Conservation (phyloP, 1,140 invertebrate genomes). For the Drosophila micromelanica region DNA sequence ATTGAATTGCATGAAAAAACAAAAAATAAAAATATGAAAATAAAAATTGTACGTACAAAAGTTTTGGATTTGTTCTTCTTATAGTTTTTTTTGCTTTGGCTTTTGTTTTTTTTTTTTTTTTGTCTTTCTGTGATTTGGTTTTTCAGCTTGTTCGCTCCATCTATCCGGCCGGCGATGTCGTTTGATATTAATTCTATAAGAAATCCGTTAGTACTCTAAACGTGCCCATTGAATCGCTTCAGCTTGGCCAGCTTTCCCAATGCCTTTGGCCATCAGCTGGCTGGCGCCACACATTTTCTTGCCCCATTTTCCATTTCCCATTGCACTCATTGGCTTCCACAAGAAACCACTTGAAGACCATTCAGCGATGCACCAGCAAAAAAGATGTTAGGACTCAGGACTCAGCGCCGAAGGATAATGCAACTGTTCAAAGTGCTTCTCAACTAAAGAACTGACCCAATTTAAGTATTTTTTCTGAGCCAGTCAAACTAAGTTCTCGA, state of each 20-base stretch:
- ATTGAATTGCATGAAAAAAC: slow-evolving; percentile 69
- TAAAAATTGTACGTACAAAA: slow-evolving; percentile 8
- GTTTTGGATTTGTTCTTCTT: slow-evolving; percentile 15
- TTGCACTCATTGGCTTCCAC: slow-evolving; percentile 18
- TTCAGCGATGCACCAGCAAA: slow-evolving; percentile 12
- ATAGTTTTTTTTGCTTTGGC: neutral
- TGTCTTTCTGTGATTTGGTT: slow-evolving; percentile 25
- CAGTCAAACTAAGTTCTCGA: too few relatives aligned
- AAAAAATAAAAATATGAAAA: slow-evolving; percentile 18
- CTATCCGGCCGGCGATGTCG: slow-evolving; percentile 19
- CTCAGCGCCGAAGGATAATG: slow-evolving; percentile 2
- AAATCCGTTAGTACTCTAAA: slow-evolving; percentile 72
- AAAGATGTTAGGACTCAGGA: slow-evolving; percentile 7
- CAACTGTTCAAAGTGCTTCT: slow-evolving; percentile 6
- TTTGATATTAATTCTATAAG: slow-evolving; percentile 78
- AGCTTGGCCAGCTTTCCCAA: slow-evolving; percentile 11
- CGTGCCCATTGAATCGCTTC: slow-evolving; percentile 72
- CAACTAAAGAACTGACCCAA: neutral
- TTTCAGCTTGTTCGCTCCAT: slow-evolving; percentile 12
- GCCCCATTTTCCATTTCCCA: slow-evolving; percentile 14
- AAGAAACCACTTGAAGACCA: slow-evolving; percentile 25
- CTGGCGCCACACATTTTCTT: slow-evolving; percentile 70
- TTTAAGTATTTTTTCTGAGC: neutral
- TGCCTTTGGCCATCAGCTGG: slow-evolving; percentile 44
- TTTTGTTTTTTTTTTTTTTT: too few relatives aligned